phyloP scores from a whole-genome alignment of 2,888 invertebrate species.

The Epiblema foenella region DNA sequence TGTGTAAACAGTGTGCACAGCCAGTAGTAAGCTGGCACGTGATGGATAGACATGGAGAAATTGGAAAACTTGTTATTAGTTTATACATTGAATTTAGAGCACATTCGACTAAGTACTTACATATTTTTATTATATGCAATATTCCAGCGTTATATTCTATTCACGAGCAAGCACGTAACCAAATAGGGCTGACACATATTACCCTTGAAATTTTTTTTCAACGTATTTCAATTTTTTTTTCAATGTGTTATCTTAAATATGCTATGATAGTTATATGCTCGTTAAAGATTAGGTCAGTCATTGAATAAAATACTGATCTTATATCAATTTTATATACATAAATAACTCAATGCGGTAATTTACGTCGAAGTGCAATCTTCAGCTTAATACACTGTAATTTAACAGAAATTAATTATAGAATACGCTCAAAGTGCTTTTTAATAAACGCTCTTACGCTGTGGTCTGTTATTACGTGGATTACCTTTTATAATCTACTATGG shows the following conservation, averaged over 20 bases:
- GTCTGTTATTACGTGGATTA: constrained; percentile 62
- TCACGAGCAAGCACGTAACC: no score
- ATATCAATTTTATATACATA: constrained; percentile 47
- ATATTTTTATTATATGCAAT: no score
- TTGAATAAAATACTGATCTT: constrained; percentile 22
- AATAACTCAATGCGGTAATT: constrained; percentile 59
- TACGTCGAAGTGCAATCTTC: constrained; percentile 51
- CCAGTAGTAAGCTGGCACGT: background rate
- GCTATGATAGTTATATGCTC: constrained; percentile 2
- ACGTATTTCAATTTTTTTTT: no score
- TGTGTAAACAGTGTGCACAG: background rate
- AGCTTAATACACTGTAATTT: constrained; percentile 61
- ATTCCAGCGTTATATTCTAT: no score
- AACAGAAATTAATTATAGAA: constrained; percentile 68
- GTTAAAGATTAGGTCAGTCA: constrained; percentile 13
- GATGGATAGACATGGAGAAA: background rate
- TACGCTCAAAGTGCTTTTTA: constrained; percentile 71
- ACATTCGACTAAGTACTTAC: no score
- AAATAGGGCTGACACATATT: no score
- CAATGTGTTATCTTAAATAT: no score
- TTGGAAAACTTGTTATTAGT: no score
- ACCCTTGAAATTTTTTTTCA: no score
- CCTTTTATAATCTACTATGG: constrained; percentile 35
- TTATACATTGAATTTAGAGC: no score
- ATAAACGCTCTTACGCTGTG: constrained; percentile 60